Evolutionary conservation across 2,888 invertebrate species (phyloP), one percentile per base, ranked within the genome.

Genomic region (Agonopterix arenella): DNA sequence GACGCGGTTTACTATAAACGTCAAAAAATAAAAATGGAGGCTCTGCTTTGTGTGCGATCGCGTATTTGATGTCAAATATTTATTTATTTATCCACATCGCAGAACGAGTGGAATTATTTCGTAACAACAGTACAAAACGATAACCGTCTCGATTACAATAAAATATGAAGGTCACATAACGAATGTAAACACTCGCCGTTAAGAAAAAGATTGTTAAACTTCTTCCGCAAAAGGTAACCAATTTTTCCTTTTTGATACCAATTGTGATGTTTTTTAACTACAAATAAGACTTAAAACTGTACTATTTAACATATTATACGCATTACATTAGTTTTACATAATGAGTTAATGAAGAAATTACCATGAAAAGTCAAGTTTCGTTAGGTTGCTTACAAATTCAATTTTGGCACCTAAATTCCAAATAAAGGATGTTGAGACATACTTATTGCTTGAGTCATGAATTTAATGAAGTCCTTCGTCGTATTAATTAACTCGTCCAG

Each of bases 361-460:
- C 5, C 28, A 28, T 28, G 7, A 5, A 28, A 28, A 28, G 28
- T 28, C 28, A 28, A 5, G 28, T 28, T 4, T 5, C 28, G 5
- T 7, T 28, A 28, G 28, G 5, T 28, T 28, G 28, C 28, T 28
- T 28, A 28, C 4, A 28, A 28, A 28, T 28, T 28, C 28, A 28
- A 28, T 28, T 28, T 28, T 28, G 28, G 28, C 28, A 28, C 28
- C 28, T 28, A 28, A 28, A 28, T 28, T 28, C 28, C 28, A 28
- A 28, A 28, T 28, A 28, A 28, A 54, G 70, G 67, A 66, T 54
- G 60, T 62, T 11, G 36, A 41, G 49, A 57, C 67, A 80, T 81
- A 63, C 55, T 64, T 74, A 53, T 43, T 11, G 7, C 59, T 67
- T 80, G 82, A 82, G 64, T 83, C 83, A 83, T 62, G 46, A 42